A percentile compares a stretch with the other conserved stretches of the same genome.
Conservation (phyloP, 2,797 vertebrate genomes). For the Euphonia xanthogaster region DNA sequence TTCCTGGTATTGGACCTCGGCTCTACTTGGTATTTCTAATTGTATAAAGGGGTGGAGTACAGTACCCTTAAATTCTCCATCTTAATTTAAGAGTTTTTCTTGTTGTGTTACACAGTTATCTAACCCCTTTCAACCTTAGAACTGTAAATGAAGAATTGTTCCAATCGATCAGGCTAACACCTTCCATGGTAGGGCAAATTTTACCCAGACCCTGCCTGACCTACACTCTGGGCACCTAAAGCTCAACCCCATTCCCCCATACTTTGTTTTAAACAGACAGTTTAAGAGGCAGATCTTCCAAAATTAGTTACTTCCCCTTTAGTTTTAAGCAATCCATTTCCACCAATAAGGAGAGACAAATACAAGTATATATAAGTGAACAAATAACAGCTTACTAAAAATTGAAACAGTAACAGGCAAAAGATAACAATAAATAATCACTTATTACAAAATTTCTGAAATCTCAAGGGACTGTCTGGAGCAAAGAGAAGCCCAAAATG, state of each 20-base stretch:
- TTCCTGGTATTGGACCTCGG: neutral
- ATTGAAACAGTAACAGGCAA: neutral
- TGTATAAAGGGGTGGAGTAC: neutral
- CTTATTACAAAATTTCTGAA: neutral
- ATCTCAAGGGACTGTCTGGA: neutral
- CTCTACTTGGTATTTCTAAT: neutral
- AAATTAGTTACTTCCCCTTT: neutral
- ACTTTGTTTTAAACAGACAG: neutral
- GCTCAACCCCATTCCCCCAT: neutral
- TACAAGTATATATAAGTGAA: neutral
- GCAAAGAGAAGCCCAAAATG: neutral
- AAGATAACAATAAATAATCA: neutral
- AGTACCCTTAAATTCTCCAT: neutral
- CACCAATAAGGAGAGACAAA: neutral
- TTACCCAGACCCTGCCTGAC: neutral
- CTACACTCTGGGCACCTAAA: neutral
- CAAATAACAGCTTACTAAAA: neutral
- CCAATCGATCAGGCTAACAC: fast-evolving
- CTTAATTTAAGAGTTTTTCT: neutral
- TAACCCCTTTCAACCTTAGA: neutral
- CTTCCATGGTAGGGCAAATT: neutral
- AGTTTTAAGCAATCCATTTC: neutral
- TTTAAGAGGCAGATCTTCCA: neutral
- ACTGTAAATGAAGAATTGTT: neutral
- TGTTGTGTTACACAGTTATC: neutral